phyloP scores from a whole-genome alignment of 2,888 invertebrate genomes.

The Dugesia japonica region DNA sequence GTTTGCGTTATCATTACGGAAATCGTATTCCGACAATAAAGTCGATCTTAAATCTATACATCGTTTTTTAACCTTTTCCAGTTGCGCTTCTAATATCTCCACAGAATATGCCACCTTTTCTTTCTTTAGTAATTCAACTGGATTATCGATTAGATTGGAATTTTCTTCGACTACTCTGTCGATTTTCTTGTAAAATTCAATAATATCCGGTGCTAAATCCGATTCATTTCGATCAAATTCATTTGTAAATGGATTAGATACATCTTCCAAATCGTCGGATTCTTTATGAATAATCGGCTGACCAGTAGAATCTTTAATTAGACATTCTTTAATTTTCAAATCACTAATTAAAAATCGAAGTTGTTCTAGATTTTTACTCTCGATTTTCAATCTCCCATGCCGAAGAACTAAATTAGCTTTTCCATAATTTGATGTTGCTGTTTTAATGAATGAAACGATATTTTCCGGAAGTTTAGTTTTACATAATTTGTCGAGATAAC shows the following conservation, averaged over 20 bases:
- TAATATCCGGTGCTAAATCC: conserved; percentile 2
- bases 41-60: conserved; percentile 96
- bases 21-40: conserved; percentile 90
- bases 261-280: background rate
- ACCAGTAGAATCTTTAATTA: background rate
- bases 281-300: background rate
- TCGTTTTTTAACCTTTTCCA: conserved; percentile 79
- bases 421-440: conserved; percentile 92
- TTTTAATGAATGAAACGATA: conserved; percentile 77
- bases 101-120: conserved; percentile 59
- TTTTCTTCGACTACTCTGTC: conserved; percentile 23
- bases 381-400: conserved; percentile 84
- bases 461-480: conserved; percentile 85
- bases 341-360: background rate
- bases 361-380: conserved; percentile 54
- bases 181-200: conserved; percentile 25
- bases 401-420: conserved; percentile 92
- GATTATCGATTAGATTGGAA: background rate
- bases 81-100: conserved; percentile 78
- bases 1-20: conserved; percentile 82
- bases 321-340: background rate
- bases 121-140: background rate
- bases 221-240: background rate
- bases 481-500: conserved; percentile 79
- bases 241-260: background rate